Conservation (phyloP, 2,888 invertebrate species). For the Stenurella melanura region DNA sequence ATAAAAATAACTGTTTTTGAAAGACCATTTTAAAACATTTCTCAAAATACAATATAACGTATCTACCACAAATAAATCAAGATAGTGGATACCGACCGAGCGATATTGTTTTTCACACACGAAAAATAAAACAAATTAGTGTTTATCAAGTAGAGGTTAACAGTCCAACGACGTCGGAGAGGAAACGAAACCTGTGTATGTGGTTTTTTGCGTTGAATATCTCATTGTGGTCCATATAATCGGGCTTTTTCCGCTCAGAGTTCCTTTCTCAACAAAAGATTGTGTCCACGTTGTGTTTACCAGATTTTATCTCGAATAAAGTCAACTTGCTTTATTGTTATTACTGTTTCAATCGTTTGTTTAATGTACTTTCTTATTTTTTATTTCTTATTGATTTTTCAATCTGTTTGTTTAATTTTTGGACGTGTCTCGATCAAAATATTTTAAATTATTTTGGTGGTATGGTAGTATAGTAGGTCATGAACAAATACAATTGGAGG, state of each 20-base stretch:
- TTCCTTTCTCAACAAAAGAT: slow-evolving; percentile 47
- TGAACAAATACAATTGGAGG: slow-evolving; percentile 30
- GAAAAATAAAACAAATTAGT: slow-evolving; percentile 29
- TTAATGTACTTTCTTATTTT: neutral
- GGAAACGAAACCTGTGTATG: slow-evolving; percentile 65
- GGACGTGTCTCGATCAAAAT: slow-evolving; percentile 9
- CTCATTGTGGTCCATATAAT: slow-evolving; percentile 67
- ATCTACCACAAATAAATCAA: slow-evolving; percentile 17
- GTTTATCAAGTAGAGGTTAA: slow-evolving; percentile 54
- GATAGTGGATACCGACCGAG: slow-evolving; percentile 11
- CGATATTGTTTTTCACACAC: neutral
- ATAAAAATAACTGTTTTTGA: neutral
- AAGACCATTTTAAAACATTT: neutral
- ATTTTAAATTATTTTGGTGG: slow-evolving; percentile 24
- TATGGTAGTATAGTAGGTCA: slow-evolving; percentile 18
- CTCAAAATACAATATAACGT: neutral
- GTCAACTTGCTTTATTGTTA: slow-evolving; percentile 3
- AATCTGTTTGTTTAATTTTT: neutral
- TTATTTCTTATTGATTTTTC: slow-evolving; percentile 3
- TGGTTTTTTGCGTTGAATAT: slow-evolving; percentile 60
- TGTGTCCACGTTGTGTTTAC: slow-evolving; percentile 42
- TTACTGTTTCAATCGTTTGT: neutral
- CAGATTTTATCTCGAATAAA: slow-evolving; percentile 44
- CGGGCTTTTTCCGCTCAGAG: slow-evolving; percentile 59
- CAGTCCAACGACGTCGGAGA: slow-evolving; percentile 54